phyloP scores from a whole-genome alignment of 2,113 vertebrate species.

The Alosa alosa region DNA sequence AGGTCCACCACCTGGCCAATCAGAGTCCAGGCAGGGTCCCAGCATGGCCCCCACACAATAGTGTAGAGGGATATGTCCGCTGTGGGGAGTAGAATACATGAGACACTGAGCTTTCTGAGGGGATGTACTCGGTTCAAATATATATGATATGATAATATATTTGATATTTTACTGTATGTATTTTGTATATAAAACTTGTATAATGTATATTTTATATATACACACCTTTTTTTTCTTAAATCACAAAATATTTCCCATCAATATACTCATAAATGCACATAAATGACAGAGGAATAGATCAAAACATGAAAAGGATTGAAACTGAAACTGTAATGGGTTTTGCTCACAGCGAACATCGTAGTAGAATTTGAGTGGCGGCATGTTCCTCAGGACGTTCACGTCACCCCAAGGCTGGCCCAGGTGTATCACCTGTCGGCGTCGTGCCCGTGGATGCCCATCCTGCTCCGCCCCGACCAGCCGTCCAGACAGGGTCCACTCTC shows the following conservation, averaged over 20 bases:
- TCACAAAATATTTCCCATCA: too few species aligned
- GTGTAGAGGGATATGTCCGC: constrained; percentile 92
- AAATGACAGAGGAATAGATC: not conserved
- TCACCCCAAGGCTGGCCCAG: constrained; percentile 90
- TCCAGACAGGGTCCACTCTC: constrained; percentile 87
- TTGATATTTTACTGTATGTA: too few species aligned
- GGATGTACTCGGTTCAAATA: too few species aligned
- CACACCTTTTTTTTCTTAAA: too few species aligned
- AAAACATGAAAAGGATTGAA: not conserved
- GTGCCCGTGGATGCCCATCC: constrained; percentile 82
- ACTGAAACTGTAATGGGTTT: not conserved
- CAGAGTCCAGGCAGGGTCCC: constrained; percentile 97
- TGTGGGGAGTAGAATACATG: constrained; percentile 52
- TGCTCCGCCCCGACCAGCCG: constrained; percentile 89
- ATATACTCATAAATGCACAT: not conserved
- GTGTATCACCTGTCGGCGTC: constrained; percentile 77
- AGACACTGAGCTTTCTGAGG: not conserved
- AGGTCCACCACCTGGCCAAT: constrained; percentile 93
- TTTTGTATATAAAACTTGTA: too few species aligned
- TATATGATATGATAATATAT: too few species aligned
- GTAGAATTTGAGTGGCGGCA: constrained; percentile 96
- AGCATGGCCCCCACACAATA: constrained; percentile 96
- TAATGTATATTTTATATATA: too few species aligned
- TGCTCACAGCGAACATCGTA: constrained; percentile 92
- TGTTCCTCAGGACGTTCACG: constrained; percentile 84